phyloP scores from a whole-genome alignment of 2,888 invertebrate genomes.

The Euplexia lucipara region DNA sequence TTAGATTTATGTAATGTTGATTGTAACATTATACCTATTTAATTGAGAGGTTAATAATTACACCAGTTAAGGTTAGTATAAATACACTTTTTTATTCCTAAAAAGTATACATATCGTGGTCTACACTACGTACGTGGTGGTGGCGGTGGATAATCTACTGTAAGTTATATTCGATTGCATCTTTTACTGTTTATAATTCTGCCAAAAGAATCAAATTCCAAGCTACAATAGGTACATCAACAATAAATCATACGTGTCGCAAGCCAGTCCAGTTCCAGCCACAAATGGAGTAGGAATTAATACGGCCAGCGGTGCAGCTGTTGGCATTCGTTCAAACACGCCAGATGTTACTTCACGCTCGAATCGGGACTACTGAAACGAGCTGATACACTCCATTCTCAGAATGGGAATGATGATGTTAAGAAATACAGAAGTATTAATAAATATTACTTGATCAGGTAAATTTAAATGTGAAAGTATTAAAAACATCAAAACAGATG shows the following conservation, averaged over 20 bases:
- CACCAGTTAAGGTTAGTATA: too few relatives aligned
- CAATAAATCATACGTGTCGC: constrained; percentile 49
- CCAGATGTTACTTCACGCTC: constrained; percentile 60
- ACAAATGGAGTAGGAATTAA: constrained; percentile 75
- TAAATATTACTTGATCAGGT: too few relatives aligned
- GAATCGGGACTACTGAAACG: constrained; percentile 35
- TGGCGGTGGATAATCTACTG: too few relatives aligned
- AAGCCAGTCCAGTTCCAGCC: constrained; percentile 59
- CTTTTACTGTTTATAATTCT: not conserved
- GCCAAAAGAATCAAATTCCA: constrained; percentile 36
- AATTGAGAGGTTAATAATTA: too few relatives aligned
- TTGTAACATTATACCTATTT: too few relatives aligned
- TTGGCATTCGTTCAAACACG: constrained; percentile 83
- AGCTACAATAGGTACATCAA: constrained; percentile 8
- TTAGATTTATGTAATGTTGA: too few relatives aligned
- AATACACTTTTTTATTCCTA: too few relatives aligned
- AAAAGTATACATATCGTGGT: too few relatives aligned
- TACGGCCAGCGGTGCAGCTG: constrained; percentile 72
- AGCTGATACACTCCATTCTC: constrained; percentile 36
- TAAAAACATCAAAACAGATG: not conserved
- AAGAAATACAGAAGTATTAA: too few relatives aligned
- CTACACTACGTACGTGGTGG: too few relatives aligned
- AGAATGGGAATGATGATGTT: not conserved
- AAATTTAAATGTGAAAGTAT: not conserved
- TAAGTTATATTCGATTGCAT: too few relatives aligned